Evolutionary conservation across 2,888 invertebrate genomes (phyloP), one percentile per base, ranked within the genome.

Genomic region (Nemotelus pantherinus): DNA sequence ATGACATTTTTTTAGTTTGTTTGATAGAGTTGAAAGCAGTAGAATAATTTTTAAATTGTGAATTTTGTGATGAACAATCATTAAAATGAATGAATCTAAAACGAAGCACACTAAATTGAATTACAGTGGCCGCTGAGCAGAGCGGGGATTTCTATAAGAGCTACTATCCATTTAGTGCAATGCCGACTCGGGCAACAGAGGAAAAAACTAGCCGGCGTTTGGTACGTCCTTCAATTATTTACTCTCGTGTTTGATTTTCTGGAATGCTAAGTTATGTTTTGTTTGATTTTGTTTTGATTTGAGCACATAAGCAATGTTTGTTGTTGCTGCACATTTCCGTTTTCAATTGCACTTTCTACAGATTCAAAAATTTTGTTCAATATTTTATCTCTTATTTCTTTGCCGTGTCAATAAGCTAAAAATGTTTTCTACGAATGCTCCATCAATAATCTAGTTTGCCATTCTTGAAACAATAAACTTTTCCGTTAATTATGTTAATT

Each of bases 131-230:
- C 91, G 92, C 92, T 89, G 93, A 92, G 90, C 92, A 92, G 89
- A 91, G 91, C 89, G 89, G 89, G 92, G 94, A 94, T 91, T 92
- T 92, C 93, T 94, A 92, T 94, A 94, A 94, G 92, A 92, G 90
- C 91, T 92, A 90, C 92, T 90, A 90, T 88, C 89, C 89, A 91
- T 93, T 90, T 93, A 93, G 91, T 90, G 79, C 80, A 82, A 85
- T 88, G 88, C 89, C 89, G 86, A 88, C 89, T 88, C 89, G 89
- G 88, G 88, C 87, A 87, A 85, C 88, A 86, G 90, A 90, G 89
- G 91, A 91, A 88, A 91, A 90, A 88, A 87, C 89, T 86, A 89
- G 88, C 88, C 90, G 91, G 84, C 91, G 92, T 88, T 89, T 91
- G 92, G 92, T 92, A 92, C 90, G 92, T 92, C 87, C 86, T 86